Base-by-base conservation (phyloP, 2,888 invertebrate species). In the Linnaemya tessellans region DNA sequence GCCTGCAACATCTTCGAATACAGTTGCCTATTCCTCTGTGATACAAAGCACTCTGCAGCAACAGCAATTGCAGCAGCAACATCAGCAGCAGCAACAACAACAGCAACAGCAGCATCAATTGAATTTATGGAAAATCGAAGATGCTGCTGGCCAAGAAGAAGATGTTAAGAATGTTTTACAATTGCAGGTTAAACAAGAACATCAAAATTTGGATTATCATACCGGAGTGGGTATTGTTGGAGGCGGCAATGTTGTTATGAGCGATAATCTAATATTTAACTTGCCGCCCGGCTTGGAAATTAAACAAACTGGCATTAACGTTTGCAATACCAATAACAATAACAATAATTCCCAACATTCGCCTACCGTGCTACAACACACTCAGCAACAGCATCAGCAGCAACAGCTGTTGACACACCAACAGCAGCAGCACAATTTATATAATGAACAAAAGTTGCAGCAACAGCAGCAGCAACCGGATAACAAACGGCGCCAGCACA, bases 1-100 rank as follows among this genome's bases (percentile, higher is more conserved):
- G 90, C 90, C 92, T 88, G 89, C 89, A 83, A 68, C 89, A 84
- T 92, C 87, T 18, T 84, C 85, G 89, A 86, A 91, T 56, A 90
- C 95, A 90, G 96, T 96, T 84, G 96, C 95, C 79, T 97, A 97
- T 91, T 96, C 97, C 70, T 97, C 97, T 87, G 97, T 97, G 84
- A 97, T 97, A 89, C 96, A 88, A 89, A 91, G 91, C 83, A 91
- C 91, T 73, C 87, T 90, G 85, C 90, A 90, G 82, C 91, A 91
- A 60, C 91, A 91, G 46, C 90, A 89, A 46, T 88, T 88, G 43
- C 81, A 83, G 56, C 88, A 87, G 56, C 89, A 89, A 11, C 86
- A 87, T 22, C 90, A 89, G 18, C 49, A 77, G 51, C 73, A 77
- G 56, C 74, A 73, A 11, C 71, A 74, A 0, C 70, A 75, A 15